Evolutionary conservation across 2,113 vertebrate genomes (phyloP).

Genomic region (Reinhardtius hippoglossoides): DNA sequence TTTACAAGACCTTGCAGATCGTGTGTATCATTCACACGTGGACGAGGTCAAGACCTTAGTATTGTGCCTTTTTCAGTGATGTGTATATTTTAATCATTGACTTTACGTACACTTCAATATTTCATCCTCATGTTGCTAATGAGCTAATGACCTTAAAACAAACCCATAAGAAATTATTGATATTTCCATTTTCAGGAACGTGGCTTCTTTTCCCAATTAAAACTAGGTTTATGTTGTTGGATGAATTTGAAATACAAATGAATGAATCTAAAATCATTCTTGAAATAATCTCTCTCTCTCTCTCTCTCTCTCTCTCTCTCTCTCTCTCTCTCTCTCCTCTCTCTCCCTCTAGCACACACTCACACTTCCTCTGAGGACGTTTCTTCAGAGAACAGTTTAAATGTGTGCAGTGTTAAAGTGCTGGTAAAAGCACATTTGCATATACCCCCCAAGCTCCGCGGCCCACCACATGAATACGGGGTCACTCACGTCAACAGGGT

Average conservation of each 20-base stretch:
- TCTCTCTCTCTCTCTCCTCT: no score
- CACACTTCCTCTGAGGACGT: constrained; percentile 30
- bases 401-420: constrained; percentile 56
- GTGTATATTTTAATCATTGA: neutral
- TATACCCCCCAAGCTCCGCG: constrained; percentile 41
- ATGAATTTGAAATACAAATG: constrained; percentile 5
- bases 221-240: neutral
- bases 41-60: no score
- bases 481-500: constrained; percentile 17
- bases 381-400: constrained; percentile 48
- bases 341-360: neutral
- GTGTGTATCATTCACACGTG: neutral
- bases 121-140: neutral
- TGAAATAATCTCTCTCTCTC: constrained; percentile 2
- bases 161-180: neutral
- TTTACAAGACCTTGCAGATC: neutral
- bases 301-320: neutral
- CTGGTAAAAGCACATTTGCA: constrained; percentile 63
- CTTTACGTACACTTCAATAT: no score
- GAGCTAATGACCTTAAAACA: neutral
- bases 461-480: constrained; percentile 29
- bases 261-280: constrained; percentile 11
- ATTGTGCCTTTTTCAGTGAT: neutral
- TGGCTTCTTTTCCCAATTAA: neutral
- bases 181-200: no score